phyloP scores from a whole-genome alignment of 2,888 invertebrate species.

The Cryptocheilus praepositus region DNA sequence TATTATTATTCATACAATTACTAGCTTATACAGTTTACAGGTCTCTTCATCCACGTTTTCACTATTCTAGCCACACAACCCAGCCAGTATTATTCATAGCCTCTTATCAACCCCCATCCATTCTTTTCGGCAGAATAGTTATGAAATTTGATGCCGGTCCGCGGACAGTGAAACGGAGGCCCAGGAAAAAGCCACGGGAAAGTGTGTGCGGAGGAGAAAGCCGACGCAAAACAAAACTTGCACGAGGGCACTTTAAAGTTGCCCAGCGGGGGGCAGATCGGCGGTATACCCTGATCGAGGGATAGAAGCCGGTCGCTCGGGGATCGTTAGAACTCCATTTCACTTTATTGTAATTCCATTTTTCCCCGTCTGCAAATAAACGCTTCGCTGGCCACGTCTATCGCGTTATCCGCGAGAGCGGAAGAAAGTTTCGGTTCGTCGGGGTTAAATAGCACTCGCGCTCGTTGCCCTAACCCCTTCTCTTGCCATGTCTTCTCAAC shows the following conservation, averaged over 20 bases:
- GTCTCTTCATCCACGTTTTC: no score
- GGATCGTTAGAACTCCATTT: conserved; percentile 61
- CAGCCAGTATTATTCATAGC: no score
- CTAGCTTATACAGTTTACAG: no score
- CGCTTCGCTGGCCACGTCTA: conserved; percentile 61
- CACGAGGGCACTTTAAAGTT: conserved; percentile 47
- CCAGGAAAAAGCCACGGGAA: conserved; percentile 2
- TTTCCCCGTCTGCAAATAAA: conserved; percentile 64
- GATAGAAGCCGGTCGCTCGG: not conserved
- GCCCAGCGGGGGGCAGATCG: conserved; percentile 11
- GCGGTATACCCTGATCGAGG: conserved; percentile 26
- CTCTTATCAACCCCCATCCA: no score
- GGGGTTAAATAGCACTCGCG: conserved; percentile 56
- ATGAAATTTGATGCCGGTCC: no score
- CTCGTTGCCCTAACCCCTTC: conserved; percentile 18
- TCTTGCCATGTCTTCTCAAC: not conserved
- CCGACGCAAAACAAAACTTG: conserved; percentile 42
- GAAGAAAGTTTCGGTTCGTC: conserved; percentile 52
- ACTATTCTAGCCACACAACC: no score
- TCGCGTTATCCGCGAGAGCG: conserved; percentile 55
- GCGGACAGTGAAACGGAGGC: not conserved
- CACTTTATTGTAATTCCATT: conserved; percentile 66
- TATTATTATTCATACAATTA: no score
- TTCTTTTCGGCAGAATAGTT: no score
- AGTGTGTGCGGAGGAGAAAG: not conserved